Evolutionary conservation across 2,888 invertebrate genomes (phyloP), one percentile per base, ranked within the genome.

Genomic region (Mesochorus sp.): DNA sequence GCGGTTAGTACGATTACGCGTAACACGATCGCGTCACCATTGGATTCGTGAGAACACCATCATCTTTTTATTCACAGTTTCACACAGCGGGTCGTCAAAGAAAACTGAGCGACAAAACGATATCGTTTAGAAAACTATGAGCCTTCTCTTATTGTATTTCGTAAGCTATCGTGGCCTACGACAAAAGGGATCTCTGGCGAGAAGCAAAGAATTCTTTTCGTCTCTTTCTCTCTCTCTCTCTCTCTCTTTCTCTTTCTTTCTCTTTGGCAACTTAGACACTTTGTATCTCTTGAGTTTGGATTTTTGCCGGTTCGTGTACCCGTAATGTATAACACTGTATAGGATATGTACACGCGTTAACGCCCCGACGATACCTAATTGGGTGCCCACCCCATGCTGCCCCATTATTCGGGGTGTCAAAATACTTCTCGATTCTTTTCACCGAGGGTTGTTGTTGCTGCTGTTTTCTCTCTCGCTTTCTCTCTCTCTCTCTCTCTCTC

Each of bases 321-420:
- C 64, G 55, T 77, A 26, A 57, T 47, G 37, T 59, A 39, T 61
- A 71, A 71, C 61, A 61, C 57, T 70, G 47, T 74, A 51, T 70
- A 61, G 49, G 64, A 61, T 51, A 51, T 28, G 71, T 71, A 74
- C 80, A 79, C 81, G 73, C 82, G 84, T 86, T 87, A 83, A 87
- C 85, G 86, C 85, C 84, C 85, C 80, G 79, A 82, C 85, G 87
- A 87, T 85, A 85, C 88, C 89, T 90, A 90, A 90, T 90, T 90
- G 90, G 90, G 88, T 87, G 84, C 81, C 80, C 87, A 85, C 90
- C 90, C 88, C 90, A 87, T 87, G 89, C 84, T 88, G 90, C 85
- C 85, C 88, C 82, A 88, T 90, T 90, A 89, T 89, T 83, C 85
- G 57, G 87, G 90, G 90, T 90, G 90, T 91, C 90, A 91, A 91